Evolutionary conservation across 2,797 vertebrate genomes (phyloP).

Genomic region (Rhodeus uyekii): DNA sequence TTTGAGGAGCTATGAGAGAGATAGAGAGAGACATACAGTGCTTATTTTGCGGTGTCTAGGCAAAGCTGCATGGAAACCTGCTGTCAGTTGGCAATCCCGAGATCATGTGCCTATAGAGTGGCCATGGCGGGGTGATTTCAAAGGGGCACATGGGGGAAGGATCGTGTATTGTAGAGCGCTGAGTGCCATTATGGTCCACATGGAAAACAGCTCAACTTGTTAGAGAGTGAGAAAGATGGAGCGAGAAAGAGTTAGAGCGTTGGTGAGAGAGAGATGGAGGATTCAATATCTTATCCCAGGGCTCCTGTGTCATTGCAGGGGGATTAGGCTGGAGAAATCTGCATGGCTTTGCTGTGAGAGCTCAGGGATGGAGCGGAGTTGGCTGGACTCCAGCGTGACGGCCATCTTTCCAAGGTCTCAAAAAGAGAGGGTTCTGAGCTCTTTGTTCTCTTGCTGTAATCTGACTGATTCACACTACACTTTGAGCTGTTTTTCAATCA

Average conservation of each 20-base stretch:
- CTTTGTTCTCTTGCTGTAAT: conserved; percentile 26
- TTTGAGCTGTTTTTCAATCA: not conserved
- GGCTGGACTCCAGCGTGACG: conserved; percentile 29
- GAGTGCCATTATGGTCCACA: conserved; percentile 70
- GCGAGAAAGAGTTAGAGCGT: conserved; percentile 12
- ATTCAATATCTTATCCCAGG: conserved; percentile 22
- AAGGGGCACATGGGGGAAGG: conserved; percentile 69
- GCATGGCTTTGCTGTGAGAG: conserved; percentile 47
- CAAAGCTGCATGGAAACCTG: conserved; percentile 65
- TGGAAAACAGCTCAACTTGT: conserved; percentile 75
- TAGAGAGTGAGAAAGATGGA: conserved; percentile 62
- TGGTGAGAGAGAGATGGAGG: conserved; percentile 17
- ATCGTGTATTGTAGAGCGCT: conserved; percentile 68
- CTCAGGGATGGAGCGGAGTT: conserved; percentile 29
- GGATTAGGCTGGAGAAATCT: conserved; percentile 45
- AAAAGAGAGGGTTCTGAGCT: conserved; percentile 18
- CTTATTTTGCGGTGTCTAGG: conserved; percentile 57
- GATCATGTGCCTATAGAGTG: conserved; percentile 71
- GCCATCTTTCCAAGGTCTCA: conserved; percentile 37
- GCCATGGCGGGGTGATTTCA: conserved; percentile 63
- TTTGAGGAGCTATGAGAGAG: conserved; percentile 31
- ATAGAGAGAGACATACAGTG: conserved; percentile 24
- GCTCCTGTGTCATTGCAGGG: conserved; percentile 39
- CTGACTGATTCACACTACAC: not conserved
- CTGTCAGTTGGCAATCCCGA: conserved; percentile 72